Conservation (phyloP, 1,140 invertebrate genomes). For the Nasonia longicornis region DNA sequence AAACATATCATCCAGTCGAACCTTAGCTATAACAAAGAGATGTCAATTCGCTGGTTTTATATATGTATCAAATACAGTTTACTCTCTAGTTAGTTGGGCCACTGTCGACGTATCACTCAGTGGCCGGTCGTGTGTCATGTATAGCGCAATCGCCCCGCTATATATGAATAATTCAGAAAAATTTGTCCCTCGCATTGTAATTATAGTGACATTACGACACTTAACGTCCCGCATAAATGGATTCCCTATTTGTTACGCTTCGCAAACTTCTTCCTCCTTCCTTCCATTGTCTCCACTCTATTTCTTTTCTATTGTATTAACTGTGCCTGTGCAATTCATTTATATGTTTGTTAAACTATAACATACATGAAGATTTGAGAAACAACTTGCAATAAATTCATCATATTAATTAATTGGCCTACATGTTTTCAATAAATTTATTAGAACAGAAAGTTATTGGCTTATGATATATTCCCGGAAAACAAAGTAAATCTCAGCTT, state of each 20-base stretch:
- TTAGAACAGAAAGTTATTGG: too few relatives aligned
- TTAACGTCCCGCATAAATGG: conserved; percentile 29
- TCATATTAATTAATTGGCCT: too few relatives aligned
- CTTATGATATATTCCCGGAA: too few relatives aligned
- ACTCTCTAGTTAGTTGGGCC: conserved; percentile 26
- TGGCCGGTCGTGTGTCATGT: background rate
- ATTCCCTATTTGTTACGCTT: conserved; percentile 30
- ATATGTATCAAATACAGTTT: conserved; percentile 7
- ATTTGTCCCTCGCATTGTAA: conserved; percentile 33
- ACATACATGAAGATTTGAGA: background rate
- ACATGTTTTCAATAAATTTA: too few relatives aligned
- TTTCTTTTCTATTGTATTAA: conserved; percentile 1
- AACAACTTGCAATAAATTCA: background rate
- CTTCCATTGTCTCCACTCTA: conserved; percentile 23
- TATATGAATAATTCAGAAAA: conserved; percentile 37
- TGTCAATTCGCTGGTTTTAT: background rate
- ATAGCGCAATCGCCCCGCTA: background rate
- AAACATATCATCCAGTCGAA: too few relatives aligned
- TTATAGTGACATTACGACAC: conserved; percentile 37
- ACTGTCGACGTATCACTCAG: background rate
- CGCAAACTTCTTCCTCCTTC: conserved; percentile 25
- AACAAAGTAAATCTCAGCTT: too few relatives aligned
- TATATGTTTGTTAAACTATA: background rate
- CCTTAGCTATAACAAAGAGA: background rate
- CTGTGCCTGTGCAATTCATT: background rate